Percentiles rank a stretch among this genome's conserved stretches.
Conservation (phyloP, 1,140 invertebrate genomes). For the Pollicipes pollicipes region DNA sequence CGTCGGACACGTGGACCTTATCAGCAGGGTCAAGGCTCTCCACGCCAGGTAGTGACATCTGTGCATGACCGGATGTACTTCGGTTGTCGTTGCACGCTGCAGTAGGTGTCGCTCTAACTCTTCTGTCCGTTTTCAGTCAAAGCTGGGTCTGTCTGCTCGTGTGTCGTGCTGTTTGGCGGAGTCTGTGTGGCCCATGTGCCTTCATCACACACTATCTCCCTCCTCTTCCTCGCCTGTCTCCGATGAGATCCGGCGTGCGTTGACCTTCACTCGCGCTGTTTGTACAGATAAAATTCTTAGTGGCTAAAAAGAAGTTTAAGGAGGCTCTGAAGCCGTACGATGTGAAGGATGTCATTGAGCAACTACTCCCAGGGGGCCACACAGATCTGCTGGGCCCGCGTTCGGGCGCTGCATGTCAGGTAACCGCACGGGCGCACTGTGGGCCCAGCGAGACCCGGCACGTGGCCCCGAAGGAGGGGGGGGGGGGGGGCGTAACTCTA, state of each 20-base stretch:
- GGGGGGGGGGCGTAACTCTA: too few relatives aligned
- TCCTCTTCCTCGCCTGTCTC: neutral
- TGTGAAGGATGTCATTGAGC: constrained; percentile 46
- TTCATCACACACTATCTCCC: neutral
- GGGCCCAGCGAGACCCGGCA: too few relatives aligned
- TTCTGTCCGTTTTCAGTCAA: neutral
- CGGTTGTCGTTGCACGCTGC: neutral
- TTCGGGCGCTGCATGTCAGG: constrained; percentile 40
- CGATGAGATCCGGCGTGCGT: too few relatives aligned
- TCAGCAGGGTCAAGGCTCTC: constrained; percentile 67
- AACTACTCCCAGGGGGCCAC: constrained; percentile 44
- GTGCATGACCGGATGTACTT: neutral
- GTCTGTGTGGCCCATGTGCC: neutral
- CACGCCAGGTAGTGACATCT: constrained; percentile 49
- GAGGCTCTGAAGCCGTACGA: constrained; percentile 44
- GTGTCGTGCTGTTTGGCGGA: neutral
- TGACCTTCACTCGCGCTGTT: constrained; percentile 16
- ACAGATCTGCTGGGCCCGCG: constrained; percentile 39
- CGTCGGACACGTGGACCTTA: constrained; percentile 74
- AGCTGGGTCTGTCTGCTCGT: neutral
- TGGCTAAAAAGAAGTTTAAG: constrained; percentile 42
- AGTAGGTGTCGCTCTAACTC: neutral
- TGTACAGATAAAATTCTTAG: constrained; percentile 39
- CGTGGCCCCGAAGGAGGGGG: too few relatives aligned
- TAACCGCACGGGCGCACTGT: constrained; percentile 23